These are phyloP conservation scores for Yponomeuta plumbellus DNA, from an alignment of 2,888 invertebrate species.

Conservation along the genomic window DNA sequence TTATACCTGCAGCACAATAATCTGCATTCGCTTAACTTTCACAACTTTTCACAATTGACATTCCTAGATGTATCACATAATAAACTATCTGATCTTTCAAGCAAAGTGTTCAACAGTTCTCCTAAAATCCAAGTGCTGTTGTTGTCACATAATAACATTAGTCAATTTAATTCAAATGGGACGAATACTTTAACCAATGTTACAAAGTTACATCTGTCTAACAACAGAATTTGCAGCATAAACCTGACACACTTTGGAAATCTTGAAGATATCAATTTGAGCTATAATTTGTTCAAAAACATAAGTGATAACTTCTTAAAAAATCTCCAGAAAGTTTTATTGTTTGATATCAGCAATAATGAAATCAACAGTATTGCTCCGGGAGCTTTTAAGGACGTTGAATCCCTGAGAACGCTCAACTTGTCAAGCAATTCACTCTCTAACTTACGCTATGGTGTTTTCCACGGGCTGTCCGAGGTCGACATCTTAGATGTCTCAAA, in stretches of 20 bases:
- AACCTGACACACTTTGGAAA: neutral
- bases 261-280: neutral
- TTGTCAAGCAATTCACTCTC: neutral
- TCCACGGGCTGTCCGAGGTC: neutral
- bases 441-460: neutral
- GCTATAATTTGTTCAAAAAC: neutral
- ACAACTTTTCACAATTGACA: slow-evolving; percentile 22
- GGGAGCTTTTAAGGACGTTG: neutral
- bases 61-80: slow-evolving; percentile 21
- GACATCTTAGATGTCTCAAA: neutral
- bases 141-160: slow-evolving; percentile 46
- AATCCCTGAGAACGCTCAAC: neutral
- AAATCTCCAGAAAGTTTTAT: neutral
- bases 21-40: slow-evolving; percentile 25
- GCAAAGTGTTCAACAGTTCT: slow-evolving; percentile 31
- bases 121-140: slow-evolving; percentile 42
- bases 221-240: neutral
- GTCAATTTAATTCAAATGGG: slow-evolving; percentile 43
- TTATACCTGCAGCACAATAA: slow-evolving; percentile 51
- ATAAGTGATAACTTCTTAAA: neutral
- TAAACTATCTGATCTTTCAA: slow-evolving; percentile 22
- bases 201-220: neutral
- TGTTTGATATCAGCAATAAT: neutral
- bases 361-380: neutral
- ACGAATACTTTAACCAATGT: slow-evolving; percentile 31